phyloP scores from a whole-genome alignment of 1,140 invertebrate genomes.

The Metopolophium dirhodum region DNA sequence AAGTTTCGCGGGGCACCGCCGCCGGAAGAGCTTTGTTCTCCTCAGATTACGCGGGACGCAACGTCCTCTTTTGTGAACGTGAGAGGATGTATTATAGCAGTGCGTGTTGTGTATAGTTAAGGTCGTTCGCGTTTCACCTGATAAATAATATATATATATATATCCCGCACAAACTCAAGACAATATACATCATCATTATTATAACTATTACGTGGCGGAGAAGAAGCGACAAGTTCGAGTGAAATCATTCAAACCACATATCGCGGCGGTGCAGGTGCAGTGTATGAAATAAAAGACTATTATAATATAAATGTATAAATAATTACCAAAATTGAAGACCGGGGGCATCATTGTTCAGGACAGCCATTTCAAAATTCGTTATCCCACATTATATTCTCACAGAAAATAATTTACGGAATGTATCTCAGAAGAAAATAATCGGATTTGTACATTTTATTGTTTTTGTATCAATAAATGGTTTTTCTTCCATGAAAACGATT shows the following conservation, averaged over 20 bases:
- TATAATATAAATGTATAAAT: too few relatives aligned
- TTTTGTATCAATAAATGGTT: too few relatives aligned
- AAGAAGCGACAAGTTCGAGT: neutral
- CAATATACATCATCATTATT: neutral
- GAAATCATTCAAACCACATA: neutral
- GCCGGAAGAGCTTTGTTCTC: constrained; percentile 48
- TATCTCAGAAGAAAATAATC: too few relatives aligned
- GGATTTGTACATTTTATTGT: too few relatives aligned
- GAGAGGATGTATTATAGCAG: neutral
- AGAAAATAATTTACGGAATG: too few relatives aligned
- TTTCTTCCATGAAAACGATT: too few relatives aligned
- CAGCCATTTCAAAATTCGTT: too few relatives aligned
- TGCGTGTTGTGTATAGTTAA: neutral
- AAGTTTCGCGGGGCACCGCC: neutral
- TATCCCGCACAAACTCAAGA: neutral
- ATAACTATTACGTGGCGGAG: neutral
- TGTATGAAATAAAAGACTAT: too few relatives aligned
- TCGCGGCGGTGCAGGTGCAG: neutral
- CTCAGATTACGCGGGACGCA: neutral
- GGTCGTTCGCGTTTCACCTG: neutral
- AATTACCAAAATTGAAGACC: too few relatives aligned
- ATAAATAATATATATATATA: neutral
- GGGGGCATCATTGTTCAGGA: too few relatives aligned
- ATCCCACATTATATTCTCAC: too few relatives aligned
- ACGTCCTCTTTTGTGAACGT: neutral